phyloP scores from a whole-genome alignment of 2,888 invertebrate species.

The Pardosa pseudoannulata region DNA sequence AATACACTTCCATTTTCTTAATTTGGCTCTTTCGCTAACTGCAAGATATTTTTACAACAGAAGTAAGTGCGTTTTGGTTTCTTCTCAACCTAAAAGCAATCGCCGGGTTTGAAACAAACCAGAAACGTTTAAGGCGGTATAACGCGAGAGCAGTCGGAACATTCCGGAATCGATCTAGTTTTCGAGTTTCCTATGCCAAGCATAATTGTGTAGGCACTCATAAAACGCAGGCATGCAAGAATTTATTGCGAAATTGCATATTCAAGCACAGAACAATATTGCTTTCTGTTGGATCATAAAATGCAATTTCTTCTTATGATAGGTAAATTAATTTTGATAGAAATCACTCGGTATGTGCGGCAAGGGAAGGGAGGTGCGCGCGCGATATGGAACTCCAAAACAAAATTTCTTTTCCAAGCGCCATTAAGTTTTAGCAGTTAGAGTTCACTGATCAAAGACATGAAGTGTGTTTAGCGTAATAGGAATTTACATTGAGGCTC shows the following conservation, averaged over 20 bases:
- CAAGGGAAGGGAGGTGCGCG: no score
- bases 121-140: conserved; percentile 49
- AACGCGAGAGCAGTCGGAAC: neutral
- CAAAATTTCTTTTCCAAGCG: neutral
- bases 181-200: conserved; percentile 43
- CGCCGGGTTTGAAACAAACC: conserved; percentile 53
- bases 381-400: neutral
- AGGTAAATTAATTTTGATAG: conserved; percentile 69
- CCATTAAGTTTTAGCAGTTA: neutral
- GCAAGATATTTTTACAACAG: neutral
- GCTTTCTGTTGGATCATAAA: conserved; percentile 53
- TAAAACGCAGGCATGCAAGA: conserved; percentile 62
- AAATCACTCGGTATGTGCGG: conserved; percentile 32
- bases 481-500: neutral
- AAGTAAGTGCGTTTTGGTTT: neutral
- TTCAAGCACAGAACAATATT: conserved; percentile 49
- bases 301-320: conserved; percentile 57
- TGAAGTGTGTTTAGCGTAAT: neutral
- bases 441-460: neutral
- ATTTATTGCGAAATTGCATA: conserved; percentile 50
- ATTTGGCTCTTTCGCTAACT: neutral
- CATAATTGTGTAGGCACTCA: conserved; percentile 58
- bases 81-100: conserved; percentile 10
- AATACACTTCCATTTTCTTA: neutral
- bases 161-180: conserved; percentile 44